A percentile compares a stretch with the other conserved stretches of the same genome.
Evolutionary conservation across 2,797 vertebrate species (phyloP).

Genomic region (Hyperoplus immaculatus): DNA sequence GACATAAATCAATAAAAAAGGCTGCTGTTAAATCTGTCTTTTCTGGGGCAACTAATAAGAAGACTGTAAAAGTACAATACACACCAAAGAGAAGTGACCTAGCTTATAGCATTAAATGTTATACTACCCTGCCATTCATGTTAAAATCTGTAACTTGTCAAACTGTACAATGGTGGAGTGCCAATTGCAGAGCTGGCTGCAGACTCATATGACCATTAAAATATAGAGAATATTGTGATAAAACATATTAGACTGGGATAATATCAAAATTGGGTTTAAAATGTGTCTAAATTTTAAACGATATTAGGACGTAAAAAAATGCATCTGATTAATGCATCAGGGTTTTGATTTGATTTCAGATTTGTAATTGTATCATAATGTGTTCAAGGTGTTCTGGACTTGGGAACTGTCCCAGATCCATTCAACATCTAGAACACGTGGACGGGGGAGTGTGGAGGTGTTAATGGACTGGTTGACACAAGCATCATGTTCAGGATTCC

Average conservation of each 20-base stretch:
- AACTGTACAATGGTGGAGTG: slow-evolving; percentile 61
- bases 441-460: slow-evolving; percentile 67
- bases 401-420: slow-evolving; percentile 46
- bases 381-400: slow-evolving; percentile 26
- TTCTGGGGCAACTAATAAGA: slow-evolving; percentile 79
- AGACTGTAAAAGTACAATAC: slow-evolving; percentile 81
- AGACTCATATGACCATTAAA: slow-evolving; percentile 31
- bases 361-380: neutral
- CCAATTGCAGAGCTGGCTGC: slow-evolving; percentile 48
- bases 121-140: slow-evolving; percentile 68
- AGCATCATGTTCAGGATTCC: slow-evolving; percentile 82
- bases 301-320: neutral
- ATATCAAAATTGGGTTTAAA: slow-evolving; percentile 17
- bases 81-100: slow-evolving; percentile 78
- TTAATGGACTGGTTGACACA: slow-evolving; percentile 85
- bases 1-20: slow-evolving; percentile 84
- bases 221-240: slow-evolving; percentile 23
- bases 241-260: neutral
- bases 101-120: slow-evolving; percentile 75
- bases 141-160: slow-evolving; percentile 78
- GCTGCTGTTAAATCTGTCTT: slow-evolving; percentile 77
- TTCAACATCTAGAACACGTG: slow-evolving; percentile 60
- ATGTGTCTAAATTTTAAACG: neutral
- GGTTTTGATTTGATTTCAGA: neutral
- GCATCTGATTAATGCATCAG: neutral